Evolutionary conservation across 1,140 invertebrate species (phyloP), one percentile per base, ranked within the genome.

Genomic region (Drosophila orena): DNA sequence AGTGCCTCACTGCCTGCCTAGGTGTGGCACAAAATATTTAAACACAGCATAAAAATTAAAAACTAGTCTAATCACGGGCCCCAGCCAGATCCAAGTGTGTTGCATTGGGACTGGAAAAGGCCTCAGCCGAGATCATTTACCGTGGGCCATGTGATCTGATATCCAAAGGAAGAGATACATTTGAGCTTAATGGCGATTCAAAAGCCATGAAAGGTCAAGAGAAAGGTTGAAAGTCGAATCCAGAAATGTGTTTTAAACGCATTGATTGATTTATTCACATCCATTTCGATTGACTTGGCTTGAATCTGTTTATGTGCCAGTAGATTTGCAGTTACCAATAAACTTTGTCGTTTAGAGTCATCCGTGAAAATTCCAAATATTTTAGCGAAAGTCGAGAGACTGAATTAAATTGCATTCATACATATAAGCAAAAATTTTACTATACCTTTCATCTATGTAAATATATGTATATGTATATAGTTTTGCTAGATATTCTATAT

Each of bases 21-120:
- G 81, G 81, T 85, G 81, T 85, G 81, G 83, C 83, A 56, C 74
- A 75, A 77, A 81, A 83, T 88, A 88, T 81, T 86, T 86, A 88
- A 86, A 74, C 66, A 77, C 61, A 58, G 66, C 79, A 86, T 78
- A 73, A 75, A 85, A 78, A 85, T 85, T 81, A 88, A 81, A 86
- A 86, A 86, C 83, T 76, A 78, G 81, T 88, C 83, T 85, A 85
- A 85, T 85, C 81, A 78, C 46, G 66, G 74, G n/a, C 53, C 38
- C 46, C 22, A 60, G 52, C 60, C 54, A 61, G 59, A 54, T 70
- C 24, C 38, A 37, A 17, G 46, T 17, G 11, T n/a, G 22, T 20
- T 10, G 14, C 12, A 20, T 14, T 14, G 34, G 37, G 24, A 47
- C 53, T 38, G 53, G 15, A 53, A 42, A 37, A 77, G 62, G 65